phyloP scores from a whole-genome alignment of 2,888 invertebrate species.

The Chelonus formosanus region DNA sequence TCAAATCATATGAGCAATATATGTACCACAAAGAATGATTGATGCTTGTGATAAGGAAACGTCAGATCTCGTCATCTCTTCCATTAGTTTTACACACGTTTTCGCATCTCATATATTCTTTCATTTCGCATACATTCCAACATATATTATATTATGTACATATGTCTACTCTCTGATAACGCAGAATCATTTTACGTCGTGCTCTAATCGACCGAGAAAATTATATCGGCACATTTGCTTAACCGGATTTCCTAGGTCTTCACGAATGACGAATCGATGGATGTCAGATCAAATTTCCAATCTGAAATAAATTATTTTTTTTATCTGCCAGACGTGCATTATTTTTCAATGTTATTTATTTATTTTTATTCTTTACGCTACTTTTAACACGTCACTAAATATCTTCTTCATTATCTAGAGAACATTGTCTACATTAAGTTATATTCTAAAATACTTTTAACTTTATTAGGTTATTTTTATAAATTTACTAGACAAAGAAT shows the following conservation, averaged over 20 bases:
- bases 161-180: slow-evolving; percentile 5
- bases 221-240: slow-evolving; percentile 45
- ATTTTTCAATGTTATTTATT: too few relatives aligned
- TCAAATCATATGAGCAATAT: neutral
- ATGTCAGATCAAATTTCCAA: slow-evolving; percentile 10
- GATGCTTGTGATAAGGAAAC: slow-evolving; percentile 19
- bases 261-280: slow-evolving; percentile 28
- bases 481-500: too few relatives aligned
- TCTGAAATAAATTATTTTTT: neutral
- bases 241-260: slow-evolving; percentile 25
- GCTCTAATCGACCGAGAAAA: slow-evolving; percentile 53
- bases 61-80: slow-evolving; percentile 25
- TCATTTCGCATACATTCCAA: neutral
- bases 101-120: slow-evolving; percentile 14
- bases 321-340: neutral
- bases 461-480: too few relatives aligned
- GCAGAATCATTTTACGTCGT: slow-evolving; percentile 27
- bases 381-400: too few relatives aligned
- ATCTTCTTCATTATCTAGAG: too few relatives aligned
- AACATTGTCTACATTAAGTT: too few relatives aligned
- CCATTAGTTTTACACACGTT: slow-evolving; percentile 27
- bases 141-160: slow-evolving; percentile 12
- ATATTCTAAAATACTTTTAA: too few relatives aligned
- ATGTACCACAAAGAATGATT: slow-evolving; percentile 11
- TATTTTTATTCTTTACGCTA: too few relatives aligned